Evolutionary conservation across 2,888 invertebrate species (phyloP).

Genomic region (Chironomus riparius): DNA sequence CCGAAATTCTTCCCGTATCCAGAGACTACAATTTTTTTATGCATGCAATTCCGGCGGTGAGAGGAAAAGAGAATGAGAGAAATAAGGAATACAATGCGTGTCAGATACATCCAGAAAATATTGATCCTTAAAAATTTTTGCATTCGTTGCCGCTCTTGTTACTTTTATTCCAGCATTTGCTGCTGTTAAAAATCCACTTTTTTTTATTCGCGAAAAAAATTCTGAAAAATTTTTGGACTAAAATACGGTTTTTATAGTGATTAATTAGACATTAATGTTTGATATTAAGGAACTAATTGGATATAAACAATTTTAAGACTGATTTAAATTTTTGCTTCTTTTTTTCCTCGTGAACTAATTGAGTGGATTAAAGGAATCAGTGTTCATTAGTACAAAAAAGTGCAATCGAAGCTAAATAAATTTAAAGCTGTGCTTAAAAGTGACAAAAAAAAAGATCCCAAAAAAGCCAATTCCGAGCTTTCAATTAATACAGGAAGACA

Average conservation of each 20-base stretch:
- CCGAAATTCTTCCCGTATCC: not conserved
- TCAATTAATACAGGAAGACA: not conserved
- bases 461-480: too few relatives aligned
- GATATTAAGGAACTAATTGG: not conserved
- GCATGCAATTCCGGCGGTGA: not conserved
- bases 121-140: not conserved
- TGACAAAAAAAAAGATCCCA: too few relatives aligned
- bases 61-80: constrained; percentile 1
- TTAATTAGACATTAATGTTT: not conserved
- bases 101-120: constrained; percentile 6
- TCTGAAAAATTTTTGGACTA: too few relatives aligned
- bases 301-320: not conserved
- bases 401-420: too few relatives aligned
- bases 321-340: not conserved
- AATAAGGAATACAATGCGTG: not conserved
- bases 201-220: too few relatives aligned
- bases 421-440: too few relatives aligned
- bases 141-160: not conserved
- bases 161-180: not conserved
- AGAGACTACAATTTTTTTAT: not conserved
- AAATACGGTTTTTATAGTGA: too few relatives aligned
- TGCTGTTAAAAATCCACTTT: not conserved
- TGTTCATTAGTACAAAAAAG: constrained; percentile 7
- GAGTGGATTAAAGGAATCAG: not conserved
- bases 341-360: too few relatives aligned